phyloP scores from a whole-genome alignment of 2,797 vertebrate genomes.

The Sylvia borin region DNA sequence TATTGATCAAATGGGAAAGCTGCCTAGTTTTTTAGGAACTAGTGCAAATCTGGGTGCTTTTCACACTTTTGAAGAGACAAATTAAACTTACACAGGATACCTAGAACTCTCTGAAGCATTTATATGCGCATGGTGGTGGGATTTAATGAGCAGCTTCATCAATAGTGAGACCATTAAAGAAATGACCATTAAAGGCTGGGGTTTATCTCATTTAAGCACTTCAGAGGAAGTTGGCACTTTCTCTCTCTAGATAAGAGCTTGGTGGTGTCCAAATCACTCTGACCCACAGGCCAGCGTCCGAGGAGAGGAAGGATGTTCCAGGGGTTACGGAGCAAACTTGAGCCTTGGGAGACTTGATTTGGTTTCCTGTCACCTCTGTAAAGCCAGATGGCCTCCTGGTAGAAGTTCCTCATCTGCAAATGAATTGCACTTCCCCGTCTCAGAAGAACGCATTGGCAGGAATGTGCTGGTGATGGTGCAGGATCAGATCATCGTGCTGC shows the following conservation, averaged over 20 bases:
- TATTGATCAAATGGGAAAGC: background rate
- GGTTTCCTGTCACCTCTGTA: slow-evolving; percentile 49
- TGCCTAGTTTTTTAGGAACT: background rate
- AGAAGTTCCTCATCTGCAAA: slow-evolving; percentile 43
- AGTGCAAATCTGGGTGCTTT: background rate
- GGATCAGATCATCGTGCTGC: background rate
- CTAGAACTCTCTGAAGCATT: background rate
- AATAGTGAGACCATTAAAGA: fast-evolving
- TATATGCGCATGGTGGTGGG: background rate
- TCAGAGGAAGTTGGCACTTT: background rate
- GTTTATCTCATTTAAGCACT: background rate
- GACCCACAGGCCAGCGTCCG: background rate
- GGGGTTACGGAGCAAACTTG: background rate
- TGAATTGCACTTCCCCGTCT: slow-evolving; percentile 22
- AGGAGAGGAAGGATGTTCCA: slow-evolving; percentile 45
- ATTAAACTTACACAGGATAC: background rate
- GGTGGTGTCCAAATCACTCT: background rate
- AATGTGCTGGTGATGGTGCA: background rate
- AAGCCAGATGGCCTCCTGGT: background rate
- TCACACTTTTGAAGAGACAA: background rate
- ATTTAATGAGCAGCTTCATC: background rate
- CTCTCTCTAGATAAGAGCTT: background rate
- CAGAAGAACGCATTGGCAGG: background rate
- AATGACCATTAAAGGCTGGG: background rate
- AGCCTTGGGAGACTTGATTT: slow-evolving; percentile 34